Evolutionary conservation across 2,113 vertebrate genomes (phyloP), one percentile per base, ranked within the genome.

Genomic region (Gallinago undulata): DNA sequence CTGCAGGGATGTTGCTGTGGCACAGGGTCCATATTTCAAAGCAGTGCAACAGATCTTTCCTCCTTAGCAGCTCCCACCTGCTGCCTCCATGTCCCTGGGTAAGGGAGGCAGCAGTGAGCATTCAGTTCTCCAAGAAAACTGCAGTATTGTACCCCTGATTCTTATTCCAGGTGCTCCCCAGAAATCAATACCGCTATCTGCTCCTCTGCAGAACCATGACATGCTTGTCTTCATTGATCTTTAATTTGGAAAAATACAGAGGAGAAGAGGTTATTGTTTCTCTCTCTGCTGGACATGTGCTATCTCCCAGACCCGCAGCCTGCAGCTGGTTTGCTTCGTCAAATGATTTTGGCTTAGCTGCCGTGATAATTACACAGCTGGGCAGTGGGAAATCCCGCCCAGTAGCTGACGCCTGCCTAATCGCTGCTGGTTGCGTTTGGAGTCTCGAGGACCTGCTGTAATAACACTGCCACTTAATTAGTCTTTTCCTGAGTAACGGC

Each of bases 381-480:
- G 95, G 91, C 94, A 94, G 89, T 72, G 93, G 93, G 94, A 94
- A 92, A 92, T 92, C 80, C 84, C 67, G 53, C 94, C 93, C 82
- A 91, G 95, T 80, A 96, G 95, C 95, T 96, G 96, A 94, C 72
- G 90, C 97, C 96, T 91, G 93, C 56, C 75, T 97, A 93, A 97
- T 94, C 67, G 69, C 93, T 8, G 51, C 91, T 94, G 93, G 84
- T 93, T 76, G 72, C 94, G 84, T 48, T 93, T 6, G 0, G 93
- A 94, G 95, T 48, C 91, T 93, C 2, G 33, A 84, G 73, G 92
- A 97, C 93, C 93, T 96, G 91, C 90, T 97, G 95, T 83, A 97
- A 97, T 97, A 96, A 96, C 96, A 95, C 94, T 22, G 9, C 82
- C 88, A 82, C 89, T 96, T 96, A 96, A 97, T 96, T 97, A 95